Evolutionary conservation across 2,888 invertebrate species (phyloP).

Genomic region (Tricholauxania praeusta): DNA sequence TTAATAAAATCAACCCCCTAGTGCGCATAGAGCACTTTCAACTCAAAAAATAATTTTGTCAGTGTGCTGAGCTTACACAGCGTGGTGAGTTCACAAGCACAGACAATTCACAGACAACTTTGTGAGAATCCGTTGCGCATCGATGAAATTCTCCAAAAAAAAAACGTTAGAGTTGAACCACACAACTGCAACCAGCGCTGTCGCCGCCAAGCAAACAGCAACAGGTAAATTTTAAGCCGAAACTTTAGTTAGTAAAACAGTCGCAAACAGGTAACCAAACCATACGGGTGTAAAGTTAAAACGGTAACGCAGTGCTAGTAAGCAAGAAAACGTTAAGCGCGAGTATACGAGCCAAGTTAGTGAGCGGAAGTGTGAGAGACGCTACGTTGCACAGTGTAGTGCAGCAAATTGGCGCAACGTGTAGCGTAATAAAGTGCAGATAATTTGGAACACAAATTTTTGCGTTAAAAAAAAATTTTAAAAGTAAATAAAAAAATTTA

Average conservation of each 20-base stretch:
- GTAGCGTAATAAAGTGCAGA: too few relatives aligned
- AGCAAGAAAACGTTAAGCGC: slow-evolving; percentile 22
- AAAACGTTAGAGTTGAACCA: slow-evolving; percentile 12
- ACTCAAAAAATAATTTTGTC: too few relatives aligned
- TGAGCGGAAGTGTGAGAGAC: slow-evolving; percentile 39
- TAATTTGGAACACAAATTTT: too few relatives aligned
- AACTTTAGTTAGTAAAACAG: slow-evolving; percentile 49
- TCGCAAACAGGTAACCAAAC: slow-evolving; percentile 61
- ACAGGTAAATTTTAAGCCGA: slow-evolving; percentile 35
- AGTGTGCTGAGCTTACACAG: background rate
- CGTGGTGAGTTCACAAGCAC: slow-evolving; percentile 34
- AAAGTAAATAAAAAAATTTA: too few relatives aligned
- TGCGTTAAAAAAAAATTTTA: background rate
- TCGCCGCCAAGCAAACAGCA: slow-evolving; percentile 12
- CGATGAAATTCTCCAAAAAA: slow-evolving; percentile 33
- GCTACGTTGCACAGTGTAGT: slow-evolving; percentile 53
- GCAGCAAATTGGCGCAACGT: slow-evolving; percentile 40
- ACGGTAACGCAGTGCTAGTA: slow-evolving; percentile 42
- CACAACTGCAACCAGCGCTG: slow-evolving; percentile 8
- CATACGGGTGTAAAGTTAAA: slow-evolving; percentile 59
- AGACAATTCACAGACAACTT: slow-evolving; percentile 2
- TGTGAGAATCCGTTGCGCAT: slow-evolving; percentile 35
- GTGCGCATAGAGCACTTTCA: background rate
- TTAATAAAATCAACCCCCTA: background rate
- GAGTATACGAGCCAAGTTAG: slow-evolving; percentile 47